Evolutionary conservation across 2,888 invertebrate species (phyloP), one percentile per base, ranked within the genome.

Genomic region (Argyresthia goedartella): DNA sequence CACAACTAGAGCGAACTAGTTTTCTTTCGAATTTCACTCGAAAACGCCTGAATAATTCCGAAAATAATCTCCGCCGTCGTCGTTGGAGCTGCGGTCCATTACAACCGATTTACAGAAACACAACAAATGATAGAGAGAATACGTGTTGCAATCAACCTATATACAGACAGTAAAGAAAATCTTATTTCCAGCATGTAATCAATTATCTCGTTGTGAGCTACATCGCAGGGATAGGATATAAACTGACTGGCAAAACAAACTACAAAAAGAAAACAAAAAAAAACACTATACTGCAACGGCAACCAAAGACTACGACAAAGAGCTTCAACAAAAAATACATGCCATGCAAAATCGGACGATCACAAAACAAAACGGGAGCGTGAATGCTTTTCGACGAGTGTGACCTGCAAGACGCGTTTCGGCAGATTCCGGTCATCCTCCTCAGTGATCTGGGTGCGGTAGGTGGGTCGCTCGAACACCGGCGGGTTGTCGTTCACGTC

Each of bases 401-500:
- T 76, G 84, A 90, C 97, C 96, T 95, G 95, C 67, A 97, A 89
- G 66, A 97, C 95, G 69, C 95, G 93, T 84, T 97, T 97, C 61
- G 97, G 97, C 67, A 97, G 90, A 81, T 95, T 96, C 69, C 96
- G 90, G 88, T 97, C 96, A 75, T 97, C 97, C 81, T 97, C 97
- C 82, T 97, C 97, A 45, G 96, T 97, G 82, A 97, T 97, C 87
- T 97, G 96, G 51, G 97, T 96, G 71, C 96, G 92, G 88, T 97
- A 97, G 53, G 95, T 96, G 51, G 97, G 96, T 60, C 96, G 88
- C 82, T 96, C 96, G 85, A 99, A 99, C 63, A 96, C 95, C 2
- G 98, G 98, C 46, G 97, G 95, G 88, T 98, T 98, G 89, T 99
- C 98, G 85, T 98, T 98, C 62, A 98, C 97, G 80, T 99, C 98